Evolutionary conservation across 2,797 vertebrate genomes (phyloP).

Genomic region (Myotis pilosus): DNA sequence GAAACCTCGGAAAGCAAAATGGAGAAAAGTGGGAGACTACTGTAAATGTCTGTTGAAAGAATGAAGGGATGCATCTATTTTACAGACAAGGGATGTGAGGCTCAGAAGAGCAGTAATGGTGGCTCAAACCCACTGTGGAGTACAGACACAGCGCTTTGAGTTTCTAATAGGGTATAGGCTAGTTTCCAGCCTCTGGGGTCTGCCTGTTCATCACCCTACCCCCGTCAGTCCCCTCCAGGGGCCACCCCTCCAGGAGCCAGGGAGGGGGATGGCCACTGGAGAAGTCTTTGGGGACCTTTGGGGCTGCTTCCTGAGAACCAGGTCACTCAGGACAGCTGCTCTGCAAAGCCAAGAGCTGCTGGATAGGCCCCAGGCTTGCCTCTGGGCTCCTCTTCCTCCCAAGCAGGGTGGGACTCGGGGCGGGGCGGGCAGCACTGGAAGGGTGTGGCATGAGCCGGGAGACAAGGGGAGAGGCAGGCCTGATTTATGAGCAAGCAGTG

Average conservation of each 20-base stretch:
- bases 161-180: background rate
- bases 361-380: background rate
- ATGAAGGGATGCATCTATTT: background rate
- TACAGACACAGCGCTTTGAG: background rate
- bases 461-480: background rate
- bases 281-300: background rate
- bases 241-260: background rate
- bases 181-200: background rate
- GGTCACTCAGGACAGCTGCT: background rate
- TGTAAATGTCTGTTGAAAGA: background rate
- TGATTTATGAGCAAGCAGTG: conserved; percentile 58
- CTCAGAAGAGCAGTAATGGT: rapidly evolving
- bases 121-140: background rate
- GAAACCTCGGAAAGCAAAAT: background rate
- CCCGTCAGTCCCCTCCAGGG: background rate
- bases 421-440: background rate
- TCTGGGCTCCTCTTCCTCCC: background rate
- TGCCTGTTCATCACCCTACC: background rate
- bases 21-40: background rate
- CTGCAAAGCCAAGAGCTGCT: background rate
- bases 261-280: background rate
- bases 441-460: background rate
- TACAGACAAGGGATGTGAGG: background rate
- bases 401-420: background rate
- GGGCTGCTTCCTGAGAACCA: background rate